These are phyloP conservation scores for Prosapia bicincta DNA, from an alignment of 2,888 invertebrate species.

Conservation along the genomic window DNA sequence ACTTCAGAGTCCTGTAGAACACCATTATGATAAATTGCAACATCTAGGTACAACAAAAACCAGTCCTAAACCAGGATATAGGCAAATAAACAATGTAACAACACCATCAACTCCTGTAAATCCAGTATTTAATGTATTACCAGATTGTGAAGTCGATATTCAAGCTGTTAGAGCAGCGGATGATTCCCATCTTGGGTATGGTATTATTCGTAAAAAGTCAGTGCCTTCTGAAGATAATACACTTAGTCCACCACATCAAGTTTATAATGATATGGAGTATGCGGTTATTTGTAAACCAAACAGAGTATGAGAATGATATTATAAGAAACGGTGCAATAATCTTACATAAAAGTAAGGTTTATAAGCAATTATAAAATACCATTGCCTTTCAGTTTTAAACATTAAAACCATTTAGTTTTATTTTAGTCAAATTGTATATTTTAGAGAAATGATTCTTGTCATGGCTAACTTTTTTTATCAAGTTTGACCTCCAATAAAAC, in stretches of 20 bases:
- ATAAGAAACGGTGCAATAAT: background rate
- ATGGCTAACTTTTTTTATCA: no score
- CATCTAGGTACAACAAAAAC: constrained; percentile 73
- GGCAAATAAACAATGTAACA: constrained; percentile 55
- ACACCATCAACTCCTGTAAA: constrained; percentile 39
- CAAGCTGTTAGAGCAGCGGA: constrained; percentile 60
- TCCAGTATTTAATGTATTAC: background rate
- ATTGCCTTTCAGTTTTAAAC: background rate
- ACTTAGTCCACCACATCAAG: constrained; percentile 54
- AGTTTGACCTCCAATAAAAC: no score
- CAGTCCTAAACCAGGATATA: constrained; percentile 64
- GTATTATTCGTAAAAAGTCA: constrained; percentile 65
- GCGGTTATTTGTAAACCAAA: constrained; percentile 82
- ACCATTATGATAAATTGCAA: constrained; percentile 75
- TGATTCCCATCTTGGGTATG: constrained; percentile 77
- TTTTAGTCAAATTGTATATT: no score
- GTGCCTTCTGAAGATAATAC: constrained; percentile 53
- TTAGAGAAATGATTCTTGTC: no score
- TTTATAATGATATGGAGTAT: constrained; percentile 74
- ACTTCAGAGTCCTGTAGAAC: constrained; percentile 41
- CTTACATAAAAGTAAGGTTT: no score
- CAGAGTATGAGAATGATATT: constrained; percentile 57
- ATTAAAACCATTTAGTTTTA: no score
- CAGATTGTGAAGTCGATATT: background rate
- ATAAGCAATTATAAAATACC: background rate